phyloP scores from a whole-genome alignment of 1,140 invertebrate species.

The Wiebesia pumilae region DNA sequence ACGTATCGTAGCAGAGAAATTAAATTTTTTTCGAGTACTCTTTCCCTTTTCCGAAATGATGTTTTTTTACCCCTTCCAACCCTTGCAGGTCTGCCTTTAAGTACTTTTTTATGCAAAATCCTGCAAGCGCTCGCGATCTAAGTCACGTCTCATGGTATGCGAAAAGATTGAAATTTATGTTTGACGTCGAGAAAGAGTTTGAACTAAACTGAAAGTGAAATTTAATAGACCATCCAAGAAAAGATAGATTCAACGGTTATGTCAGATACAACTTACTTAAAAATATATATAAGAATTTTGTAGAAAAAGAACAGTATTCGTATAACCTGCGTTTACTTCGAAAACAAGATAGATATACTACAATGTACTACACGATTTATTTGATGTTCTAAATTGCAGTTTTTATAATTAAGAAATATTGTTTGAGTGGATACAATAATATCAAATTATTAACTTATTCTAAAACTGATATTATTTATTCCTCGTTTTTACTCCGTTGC shows the following conservation, averaged over 20 bases:
- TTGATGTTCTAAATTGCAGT: background rate
- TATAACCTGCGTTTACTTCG: constrained; percentile 10
- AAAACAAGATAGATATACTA: background rate
- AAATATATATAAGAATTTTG: constrained; percentile 18
- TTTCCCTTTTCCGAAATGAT: background rate
- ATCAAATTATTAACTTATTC: background rate
- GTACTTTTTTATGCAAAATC: constrained; percentile 6
- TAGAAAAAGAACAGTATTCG: background rate
- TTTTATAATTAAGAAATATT: background rate
- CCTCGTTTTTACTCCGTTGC: too few species aligned
- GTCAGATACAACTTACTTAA: constrained; percentile 15
- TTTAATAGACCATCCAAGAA: constrained; percentile 25
- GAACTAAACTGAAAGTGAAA: constrained; percentile 36
- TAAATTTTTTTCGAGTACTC: constrained; percentile 20
- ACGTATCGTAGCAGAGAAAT: constrained; percentile 16
- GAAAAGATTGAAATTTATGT: constrained; percentile 40
- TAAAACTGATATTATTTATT: too few species aligned
- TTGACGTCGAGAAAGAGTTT: constrained; percentile 23
- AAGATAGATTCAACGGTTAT: constrained; percentile 11
- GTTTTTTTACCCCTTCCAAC: background rate
- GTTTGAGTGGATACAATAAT: background rate
- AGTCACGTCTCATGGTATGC: constrained; percentile 1
- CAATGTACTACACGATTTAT: background rate
- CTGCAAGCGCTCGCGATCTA: background rate
- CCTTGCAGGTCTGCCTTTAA: background rate